phyloP scores from a whole-genome alignment of 2,797 vertebrate genomes.

The Urocyon cinereoargenteus region DNA sequence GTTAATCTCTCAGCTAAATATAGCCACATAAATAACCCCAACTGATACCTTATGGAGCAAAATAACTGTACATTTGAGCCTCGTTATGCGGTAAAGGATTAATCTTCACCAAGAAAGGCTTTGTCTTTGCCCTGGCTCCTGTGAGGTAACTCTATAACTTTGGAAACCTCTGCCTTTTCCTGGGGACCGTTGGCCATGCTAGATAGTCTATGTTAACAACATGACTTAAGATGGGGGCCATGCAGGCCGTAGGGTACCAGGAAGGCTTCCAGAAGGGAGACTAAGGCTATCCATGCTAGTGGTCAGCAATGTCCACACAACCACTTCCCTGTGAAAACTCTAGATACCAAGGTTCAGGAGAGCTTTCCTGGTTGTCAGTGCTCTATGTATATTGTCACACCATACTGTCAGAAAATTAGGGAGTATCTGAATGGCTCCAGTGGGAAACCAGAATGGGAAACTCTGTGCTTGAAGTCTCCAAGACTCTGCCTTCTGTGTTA shows the following conservation, averaged over 20 bases:
- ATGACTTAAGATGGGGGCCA: background rate
- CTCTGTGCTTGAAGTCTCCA: background rate
- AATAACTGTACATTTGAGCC: background rate
- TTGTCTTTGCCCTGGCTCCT: background rate
- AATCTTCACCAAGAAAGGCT: background rate
- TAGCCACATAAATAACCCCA: background rate
- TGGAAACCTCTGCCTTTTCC: background rate
- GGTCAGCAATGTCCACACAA: background rate
- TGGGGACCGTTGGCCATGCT: background rate
- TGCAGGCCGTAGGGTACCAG: background rate
- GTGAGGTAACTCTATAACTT: background rate
- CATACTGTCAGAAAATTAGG: background rate
- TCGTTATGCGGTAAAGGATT: background rate
- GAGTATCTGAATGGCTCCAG: background rate
- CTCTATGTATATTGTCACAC: background rate
- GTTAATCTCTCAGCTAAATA: background rate
- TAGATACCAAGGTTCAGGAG: background rate
- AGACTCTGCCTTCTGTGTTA: background rate
- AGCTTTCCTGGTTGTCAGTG: background rate
- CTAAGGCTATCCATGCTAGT: background rate
- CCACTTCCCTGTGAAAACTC: background rate
- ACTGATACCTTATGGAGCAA: background rate
- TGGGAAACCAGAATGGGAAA: background rate
- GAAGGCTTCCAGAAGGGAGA: background rate
- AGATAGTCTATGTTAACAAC: background rate